Base-by-base conservation (phyloP, 2,888 invertebrate genomes). In the Auanema sp. region DNA sequence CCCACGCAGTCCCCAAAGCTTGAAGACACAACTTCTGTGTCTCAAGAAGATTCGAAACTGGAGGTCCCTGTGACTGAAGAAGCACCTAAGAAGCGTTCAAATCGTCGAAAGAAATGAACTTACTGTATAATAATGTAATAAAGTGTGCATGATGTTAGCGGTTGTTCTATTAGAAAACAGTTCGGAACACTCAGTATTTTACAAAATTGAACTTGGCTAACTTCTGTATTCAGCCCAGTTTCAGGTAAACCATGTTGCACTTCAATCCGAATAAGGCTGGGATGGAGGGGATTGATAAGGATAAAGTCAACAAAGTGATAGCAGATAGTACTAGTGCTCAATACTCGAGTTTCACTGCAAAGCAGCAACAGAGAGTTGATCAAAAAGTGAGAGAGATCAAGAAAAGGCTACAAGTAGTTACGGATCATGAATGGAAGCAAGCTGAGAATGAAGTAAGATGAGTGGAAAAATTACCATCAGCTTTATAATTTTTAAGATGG, bases 331-430 rank as follows among this genome's bases (percentile, higher is more conserved):
- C 83, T 83, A 88, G 87, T 1, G 87, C 87, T 6, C 86, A 85
- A 61, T 89, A 86, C 81, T 88, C 86, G 77, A 84, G 85, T 59
- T 87, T 87, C 80, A 86, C 88, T 75, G 83, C 84, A 57, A 83
- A 85, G 62, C 85, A 86, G 68, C 87, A 88, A 70, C 80, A 85
- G 65, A 83, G 85, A 62, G 83, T 88, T 55, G 84, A 87, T 49
- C 78, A 76, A 63, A 85, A 85, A 68, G 85, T 88, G 33, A 44
- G 47, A 24, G 70, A 73, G 49, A 74, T 72, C 16, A 61, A 63
- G 42, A 43, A 56, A 24, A 60, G 51, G 12, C 25, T 79, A 18
- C 60, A 63, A 18, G 52, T 18, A 8, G 65, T 74, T 1, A 66
- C 70, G 0, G 61, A 58, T n/a, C 58, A 47, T 18, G 69, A 78